Evolutionary conservation across 2,113 vertebrate genomes (phyloP).

Genomic region (Physeter macrocephalus): DNA sequence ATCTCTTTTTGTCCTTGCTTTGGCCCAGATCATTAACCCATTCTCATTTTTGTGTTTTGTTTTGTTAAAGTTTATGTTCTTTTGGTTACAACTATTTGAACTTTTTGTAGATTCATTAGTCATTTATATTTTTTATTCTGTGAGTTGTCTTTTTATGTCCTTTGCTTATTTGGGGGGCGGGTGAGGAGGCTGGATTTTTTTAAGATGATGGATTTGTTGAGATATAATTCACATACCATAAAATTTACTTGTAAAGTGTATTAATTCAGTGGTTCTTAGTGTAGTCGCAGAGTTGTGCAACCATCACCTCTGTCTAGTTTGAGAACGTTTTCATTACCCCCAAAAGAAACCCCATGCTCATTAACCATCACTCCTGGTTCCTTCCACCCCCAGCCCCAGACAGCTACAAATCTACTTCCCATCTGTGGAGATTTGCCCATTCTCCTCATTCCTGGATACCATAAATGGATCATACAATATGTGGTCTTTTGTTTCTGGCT

Average conservation of each 20-base stretch:
- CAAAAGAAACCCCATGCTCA: background rate
- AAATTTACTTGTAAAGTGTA: background rate
- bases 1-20: background rate
- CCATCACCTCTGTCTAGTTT: too few relatives aligned
- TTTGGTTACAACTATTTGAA: background rate
- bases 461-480: background rate
- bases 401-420: background rate
- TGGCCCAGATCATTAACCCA: background rate
- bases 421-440: background rate
- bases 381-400: too few relatives aligned
- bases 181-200: background rate
- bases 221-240: background rate
- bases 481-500: too few relatives aligned
- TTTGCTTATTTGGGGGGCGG: background rate
- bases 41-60: background rate
- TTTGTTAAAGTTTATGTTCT: background rate
- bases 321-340: too few relatives aligned
- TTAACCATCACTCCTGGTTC: background rate
- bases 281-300: too few relatives aligned
- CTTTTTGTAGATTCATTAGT: background rate
- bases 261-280: background rate
- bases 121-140: slow-evolving; percentile 9
- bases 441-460: background rate
- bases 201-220: background rate
- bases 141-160: background rate